These are phyloP conservation scores for Aethes cnicana DNA, from an alignment of 2,888 invertebrate genomes.

Conservation along the genomic window DNA sequence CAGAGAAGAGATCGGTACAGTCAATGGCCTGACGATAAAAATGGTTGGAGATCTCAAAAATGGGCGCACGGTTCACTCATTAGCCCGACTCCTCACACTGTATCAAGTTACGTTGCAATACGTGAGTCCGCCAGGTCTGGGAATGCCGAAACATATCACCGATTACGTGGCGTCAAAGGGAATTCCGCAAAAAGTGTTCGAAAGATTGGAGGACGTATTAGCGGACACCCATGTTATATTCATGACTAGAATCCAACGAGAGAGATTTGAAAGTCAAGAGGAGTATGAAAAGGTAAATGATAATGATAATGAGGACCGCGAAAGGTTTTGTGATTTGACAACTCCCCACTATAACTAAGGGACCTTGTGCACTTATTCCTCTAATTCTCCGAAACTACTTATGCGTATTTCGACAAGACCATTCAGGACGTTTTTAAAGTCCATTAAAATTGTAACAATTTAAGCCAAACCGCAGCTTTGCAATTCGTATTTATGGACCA, in stretches of 20 bases:
- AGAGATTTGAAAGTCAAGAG: slow-evolving; percentile 91
- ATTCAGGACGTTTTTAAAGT: no score
- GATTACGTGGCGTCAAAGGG: slow-evolving; percentile 90
- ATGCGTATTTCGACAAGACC: no score
- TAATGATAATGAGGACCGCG: background rate
- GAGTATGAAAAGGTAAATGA: slow-evolving; percentile 92
- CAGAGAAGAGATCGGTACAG: slow-evolving; percentile 98
- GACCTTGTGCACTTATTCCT: no score
- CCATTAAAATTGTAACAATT: no score
- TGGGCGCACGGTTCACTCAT: slow-evolving; percentile 98
- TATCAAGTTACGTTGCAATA: slow-evolving; percentile 97
- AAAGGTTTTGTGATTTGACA: no score
- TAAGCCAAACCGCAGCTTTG: no score
- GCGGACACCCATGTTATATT: slow-evolving; percentile 98
- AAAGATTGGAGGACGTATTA: slow-evolving; percentile 91
- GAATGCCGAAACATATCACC: slow-evolving; percentile 94
- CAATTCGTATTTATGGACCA: no score
- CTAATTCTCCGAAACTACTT: no score
- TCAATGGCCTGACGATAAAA: slow-evolving; percentile 97
- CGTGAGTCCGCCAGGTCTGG: slow-evolving; percentile 92
- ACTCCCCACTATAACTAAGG: background rate
- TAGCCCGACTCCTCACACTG: slow-evolving; percentile 94
- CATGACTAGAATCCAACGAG: slow-evolving; percentile 98
- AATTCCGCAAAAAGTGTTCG: slow-evolving; percentile 88
- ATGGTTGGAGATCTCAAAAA: slow-evolving; percentile 99